Percentiles rank a stretch among this genome's conserved stretches.
These are phyloP conservation scores for Felis chaus DNA, from an alignment of 2,113 vertebrate genomes.

Conservation along the genomic window DNA sequence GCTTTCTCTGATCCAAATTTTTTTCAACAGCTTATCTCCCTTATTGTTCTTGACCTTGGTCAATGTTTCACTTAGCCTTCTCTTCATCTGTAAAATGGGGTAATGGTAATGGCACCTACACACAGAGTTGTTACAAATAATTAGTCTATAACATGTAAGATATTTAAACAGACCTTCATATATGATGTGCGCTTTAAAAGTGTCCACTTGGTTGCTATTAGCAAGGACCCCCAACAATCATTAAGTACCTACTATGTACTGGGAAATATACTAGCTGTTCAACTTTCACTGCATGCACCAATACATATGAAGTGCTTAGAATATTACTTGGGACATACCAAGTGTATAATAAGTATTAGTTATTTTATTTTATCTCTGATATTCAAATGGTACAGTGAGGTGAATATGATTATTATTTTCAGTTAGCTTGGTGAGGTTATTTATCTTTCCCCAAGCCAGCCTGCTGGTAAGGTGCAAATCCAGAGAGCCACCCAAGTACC, in stretches of 20 bases:
- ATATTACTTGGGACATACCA: not conserved
- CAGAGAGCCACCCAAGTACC: not conserved
- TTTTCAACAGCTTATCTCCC: not conserved
- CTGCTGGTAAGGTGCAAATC: not conserved
- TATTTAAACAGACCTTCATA: not conserved
- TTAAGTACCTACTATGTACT: not conserved
- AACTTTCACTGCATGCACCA: not conserved
- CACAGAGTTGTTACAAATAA: not conserved
- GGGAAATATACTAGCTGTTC: not conserved
- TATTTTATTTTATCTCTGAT: constrained; percentile 8
- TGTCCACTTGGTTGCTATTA: not conserved
- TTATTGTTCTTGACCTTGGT: not conserved
- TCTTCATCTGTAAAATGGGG: not conserved
- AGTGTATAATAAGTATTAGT: not conserved
- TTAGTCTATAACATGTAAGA: not conserved
- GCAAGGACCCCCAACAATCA: not conserved
- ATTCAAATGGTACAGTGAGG: not conserved
- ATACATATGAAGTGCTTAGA: not conserved
- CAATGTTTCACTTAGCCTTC: not conserved
- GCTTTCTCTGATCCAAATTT: not conserved
- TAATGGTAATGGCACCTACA: not conserved
- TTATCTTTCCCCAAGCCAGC: not conserved
- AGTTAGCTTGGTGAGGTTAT: not conserved
- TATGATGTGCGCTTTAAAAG: not conserved
- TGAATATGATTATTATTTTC: not conserved